phyloP scores from a whole-genome alignment of 2,113 vertebrate genomes.

The Varanus salvator region DNA sequence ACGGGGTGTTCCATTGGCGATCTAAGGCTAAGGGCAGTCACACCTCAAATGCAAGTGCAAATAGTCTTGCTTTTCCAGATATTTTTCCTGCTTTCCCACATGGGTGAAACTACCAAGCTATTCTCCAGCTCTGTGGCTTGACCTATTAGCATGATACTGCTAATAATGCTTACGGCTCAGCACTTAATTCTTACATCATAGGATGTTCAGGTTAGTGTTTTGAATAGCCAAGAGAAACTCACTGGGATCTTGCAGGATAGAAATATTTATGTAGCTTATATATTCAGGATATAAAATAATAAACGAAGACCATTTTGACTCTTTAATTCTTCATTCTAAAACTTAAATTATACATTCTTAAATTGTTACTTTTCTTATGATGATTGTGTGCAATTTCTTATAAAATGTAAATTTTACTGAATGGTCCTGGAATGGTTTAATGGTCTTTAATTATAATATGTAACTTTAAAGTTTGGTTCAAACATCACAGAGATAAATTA shows the following conservation, averaged over 20 bases:
- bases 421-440: neutral
- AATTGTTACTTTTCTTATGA: neutral
- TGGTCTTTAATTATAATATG: neutral
- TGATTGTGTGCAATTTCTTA: neutral
- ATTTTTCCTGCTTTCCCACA: too few relatives aligned
- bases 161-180: too few relatives aligned
- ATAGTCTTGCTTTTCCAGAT: too few relatives aligned
- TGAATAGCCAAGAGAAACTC: neutral
- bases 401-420: neutral
- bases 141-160: too few relatives aligned
- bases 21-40: too few relatives aligned
- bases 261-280: neutral
- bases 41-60: too few relatives aligned
- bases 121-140: too few relatives aligned
- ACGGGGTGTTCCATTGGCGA: too few relatives aligned
- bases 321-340: neutral
- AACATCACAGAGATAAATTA: too few relatives aligned
- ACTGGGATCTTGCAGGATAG: neutral
- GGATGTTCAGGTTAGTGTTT: neutral
- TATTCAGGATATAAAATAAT: neutral
- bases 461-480: neutral
- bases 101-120: too few relatives aligned
- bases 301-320: neutral
- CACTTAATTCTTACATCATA: too few relatives aligned
- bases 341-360: neutral